A percentile compares a stretch with the other conserved stretches of the same genome.
Evolutionary conservation across 1,140 invertebrate species (phyloP).

Genomic region (Drosophila truncata): DNA sequence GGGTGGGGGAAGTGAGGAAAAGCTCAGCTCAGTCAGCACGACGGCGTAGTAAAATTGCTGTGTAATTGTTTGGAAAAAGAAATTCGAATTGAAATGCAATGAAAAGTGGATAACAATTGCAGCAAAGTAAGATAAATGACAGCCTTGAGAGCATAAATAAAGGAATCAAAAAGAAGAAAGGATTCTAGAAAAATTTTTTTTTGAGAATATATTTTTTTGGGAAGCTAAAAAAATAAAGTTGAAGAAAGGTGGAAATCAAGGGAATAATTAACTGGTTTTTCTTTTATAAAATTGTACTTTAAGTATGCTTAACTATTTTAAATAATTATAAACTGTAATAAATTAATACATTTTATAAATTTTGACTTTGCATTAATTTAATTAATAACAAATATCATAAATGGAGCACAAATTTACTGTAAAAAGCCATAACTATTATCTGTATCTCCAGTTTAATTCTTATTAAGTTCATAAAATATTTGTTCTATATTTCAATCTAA

Average conservation of each 20-base stretch:
- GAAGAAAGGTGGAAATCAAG: neutral
- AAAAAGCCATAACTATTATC: no score
- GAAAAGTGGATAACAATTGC: constrained; percentile 52
- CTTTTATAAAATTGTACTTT: neutral
- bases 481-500: neutral
- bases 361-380: no score
- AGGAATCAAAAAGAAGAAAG: neutral
- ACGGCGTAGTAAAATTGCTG: constrained; percentile 46
- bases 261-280: neutral
- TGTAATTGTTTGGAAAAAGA: constrained; percentile 67
- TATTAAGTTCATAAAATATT: no score
- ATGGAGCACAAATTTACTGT: neutral
- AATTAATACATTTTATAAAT: neutral
- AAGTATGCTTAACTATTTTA: neutral
- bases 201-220: no score
- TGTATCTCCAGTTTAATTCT: no score
- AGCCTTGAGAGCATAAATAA: constrained; percentile 30
- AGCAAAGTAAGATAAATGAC: constrained; percentile 43
- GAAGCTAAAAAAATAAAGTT: no score
- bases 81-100: constrained; percentile 48
- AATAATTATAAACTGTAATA: neutral
- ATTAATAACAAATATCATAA: no score
- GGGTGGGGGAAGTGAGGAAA: neutral
- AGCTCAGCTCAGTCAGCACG: constrained; percentile 9
- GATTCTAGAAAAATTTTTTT: neutral